phyloP scores from a whole-genome alignment of 2,113 vertebrate genomes.

The Myrmecophaga tridactyla region DNA sequence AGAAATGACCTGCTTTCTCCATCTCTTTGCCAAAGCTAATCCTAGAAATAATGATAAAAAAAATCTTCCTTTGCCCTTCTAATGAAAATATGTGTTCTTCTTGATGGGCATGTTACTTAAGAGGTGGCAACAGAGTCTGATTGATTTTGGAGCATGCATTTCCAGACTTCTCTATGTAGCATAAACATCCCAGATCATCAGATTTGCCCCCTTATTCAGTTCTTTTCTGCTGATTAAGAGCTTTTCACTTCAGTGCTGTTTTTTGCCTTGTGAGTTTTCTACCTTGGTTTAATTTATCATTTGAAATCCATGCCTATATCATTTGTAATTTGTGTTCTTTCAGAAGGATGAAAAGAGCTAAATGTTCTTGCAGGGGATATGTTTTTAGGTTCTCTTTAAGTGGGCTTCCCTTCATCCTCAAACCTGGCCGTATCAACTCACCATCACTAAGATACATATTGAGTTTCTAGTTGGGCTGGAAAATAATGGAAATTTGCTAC shows the following conservation, averaged over 20 bases:
- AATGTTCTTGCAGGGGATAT: neutral
- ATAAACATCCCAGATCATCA: neutral
- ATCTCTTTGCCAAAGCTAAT: constrained; percentile 46
- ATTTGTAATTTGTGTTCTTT: constrained; percentile 20
- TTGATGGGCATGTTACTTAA: constrained; percentile 22
- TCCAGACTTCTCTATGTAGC: neutral
- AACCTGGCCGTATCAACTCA: neutral
- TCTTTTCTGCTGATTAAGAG: constrained; percentile 17
- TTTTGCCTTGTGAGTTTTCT: constrained; percentile 37
- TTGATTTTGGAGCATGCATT: constrained; percentile 31
- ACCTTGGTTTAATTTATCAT: constrained; percentile 31
- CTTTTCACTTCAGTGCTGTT: neutral
- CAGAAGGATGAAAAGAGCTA: constrained; percentile 5
- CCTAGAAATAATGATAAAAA: neutral
- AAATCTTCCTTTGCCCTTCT: neutral
- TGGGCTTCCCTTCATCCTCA: neutral
- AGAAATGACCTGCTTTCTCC: constrained; percentile 38
- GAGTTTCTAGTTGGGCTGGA: neutral
- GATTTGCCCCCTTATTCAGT: neutral
- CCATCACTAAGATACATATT: neutral
- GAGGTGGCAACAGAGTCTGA: constrained; percentile 35
- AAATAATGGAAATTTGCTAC: neutral
- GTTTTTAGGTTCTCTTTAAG: neutral
- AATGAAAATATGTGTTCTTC: constrained; percentile 27
- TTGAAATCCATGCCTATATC: neutral